Evolutionary conservation across 2,113 vertebrate species (phyloP), one percentile per base, ranked within the genome.

Genomic region (Phylloscopus whistleri): DNA sequence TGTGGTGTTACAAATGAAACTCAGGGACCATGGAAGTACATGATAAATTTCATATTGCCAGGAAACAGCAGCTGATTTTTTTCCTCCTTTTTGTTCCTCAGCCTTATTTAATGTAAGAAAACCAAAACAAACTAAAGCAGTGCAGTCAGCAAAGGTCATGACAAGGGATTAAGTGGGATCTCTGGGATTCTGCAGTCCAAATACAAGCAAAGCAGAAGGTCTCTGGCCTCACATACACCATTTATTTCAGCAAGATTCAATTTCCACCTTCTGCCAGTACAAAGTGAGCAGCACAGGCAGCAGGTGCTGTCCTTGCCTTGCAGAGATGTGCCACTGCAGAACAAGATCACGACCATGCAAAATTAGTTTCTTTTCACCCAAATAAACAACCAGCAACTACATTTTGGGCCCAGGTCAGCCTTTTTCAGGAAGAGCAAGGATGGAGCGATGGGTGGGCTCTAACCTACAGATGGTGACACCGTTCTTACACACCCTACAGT

Each of bases 141-240:
- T 62, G 16, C 49, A 70, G 59, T 7, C 68, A 69, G 48, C 24
- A 94, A 94, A 95, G 92, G 72, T 92, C 76, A 78, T 6, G 16
- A 39, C 26, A 49, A 84, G 24, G 81, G 70, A 94, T 95, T 94
- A 87, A 70, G 53, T 73, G 84, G 30, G 33, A 64, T 78, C 69
- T 69, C 37, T 46, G 37, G 39, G 84, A 84, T 87, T 76, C 78
- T 85, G 58, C 67, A 60, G 33, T 58, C 30, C 74, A 91, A 95
- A 94, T 53, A 84, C 4, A 33, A 58, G 31, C 44, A 37, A 31
- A 67, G 8, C 13, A 2, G 27, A 75, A 78, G 74, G 87, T 56
- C 70, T 48, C 41, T 73, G 49, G 35, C 70, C 53, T 75, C 49
- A 35, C 2, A 1, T 13, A 4, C 2, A 8, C 39, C 28, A 3